Percentiles rank a stretch among this genome's conserved stretches.
phyloP scores from a whole-genome alignment of 1,140 invertebrate species.

The Harlomillsia oculata region DNA sequence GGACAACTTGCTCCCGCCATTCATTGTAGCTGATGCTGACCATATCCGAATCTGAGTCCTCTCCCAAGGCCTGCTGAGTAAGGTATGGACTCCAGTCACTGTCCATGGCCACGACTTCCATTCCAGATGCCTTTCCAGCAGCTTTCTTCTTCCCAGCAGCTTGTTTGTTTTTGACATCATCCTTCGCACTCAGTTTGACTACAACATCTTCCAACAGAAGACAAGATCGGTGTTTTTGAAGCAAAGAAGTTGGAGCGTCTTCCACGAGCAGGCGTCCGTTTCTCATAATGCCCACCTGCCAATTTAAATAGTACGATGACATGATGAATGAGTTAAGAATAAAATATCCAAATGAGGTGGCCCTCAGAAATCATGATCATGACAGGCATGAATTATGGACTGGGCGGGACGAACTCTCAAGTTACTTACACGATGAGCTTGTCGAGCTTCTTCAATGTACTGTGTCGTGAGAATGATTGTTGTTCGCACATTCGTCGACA shows the following conservation, averaged over 20 bases:
- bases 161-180: constrained; percentile 8
- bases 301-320: not conserved
- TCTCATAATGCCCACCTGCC: constrained; percentile 45
- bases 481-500: not conserved
- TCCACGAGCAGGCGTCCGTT: constrained; percentile 46
- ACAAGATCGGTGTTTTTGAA: constrained; percentile 39
- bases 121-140: constrained; percentile 30
- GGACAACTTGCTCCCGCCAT: not conserved
- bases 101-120: constrained; percentile 9
- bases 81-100: not conserved
- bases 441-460: constrained; percentile 29
- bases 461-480: constrained; percentile 31
- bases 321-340: too few species aligned
- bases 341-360: too few species aligned
- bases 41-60: not conserved
- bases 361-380: too few species aligned
- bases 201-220: constrained; percentile 47
- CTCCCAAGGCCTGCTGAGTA: not conserved
- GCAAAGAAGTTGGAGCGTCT: constrained; percentile 42
- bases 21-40: constrained; percentile 2
- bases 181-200: constrained; percentile 43
- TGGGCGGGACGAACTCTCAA: too few species aligned
- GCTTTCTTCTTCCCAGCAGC: too few species aligned
- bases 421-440: constrained; percentile 23
- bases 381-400: too few species aligned